phyloP scores from a whole-genome alignment of 2,113 vertebrate genomes.

The Urocolius indicus region DNA sequence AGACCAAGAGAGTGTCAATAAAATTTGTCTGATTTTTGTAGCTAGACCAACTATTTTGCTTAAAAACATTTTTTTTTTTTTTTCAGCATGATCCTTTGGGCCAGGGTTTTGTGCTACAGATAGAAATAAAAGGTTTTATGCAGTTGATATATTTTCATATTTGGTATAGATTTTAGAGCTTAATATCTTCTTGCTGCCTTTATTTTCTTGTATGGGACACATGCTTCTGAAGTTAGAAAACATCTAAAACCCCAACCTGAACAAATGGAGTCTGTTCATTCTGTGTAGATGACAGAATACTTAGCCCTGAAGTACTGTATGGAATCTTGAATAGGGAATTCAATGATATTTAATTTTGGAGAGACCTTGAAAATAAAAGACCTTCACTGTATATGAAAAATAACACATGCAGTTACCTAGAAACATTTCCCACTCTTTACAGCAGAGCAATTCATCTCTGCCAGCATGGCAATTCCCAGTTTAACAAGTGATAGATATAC shows the following conservation, averaged over 20 bases:
- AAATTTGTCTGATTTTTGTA: not conserved
- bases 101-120: not conserved
- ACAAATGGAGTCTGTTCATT: not conserved
- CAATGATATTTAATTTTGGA: not conserved
- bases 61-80: not conserved
- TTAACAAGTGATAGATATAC: not conserved
- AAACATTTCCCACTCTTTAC: not conserved
- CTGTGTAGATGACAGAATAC: not conserved
- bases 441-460: conserved; percentile 8
- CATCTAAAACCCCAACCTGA: not conserved
- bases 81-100: not conserved
- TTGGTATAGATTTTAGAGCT: not conserved
- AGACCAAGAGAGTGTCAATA: not conserved
- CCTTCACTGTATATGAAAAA: not conserved
- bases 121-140: not conserved
- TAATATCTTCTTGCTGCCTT: not conserved
- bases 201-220: not conserved
- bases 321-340: not conserved
- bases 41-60: not conserved
- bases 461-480: conserved; percentile 1
- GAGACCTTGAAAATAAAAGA: not conserved
- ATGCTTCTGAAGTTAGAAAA: not conserved
- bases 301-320: not conserved
- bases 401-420: not conserved
- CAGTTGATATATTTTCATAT: not conserved